Percentiles rank a stretch among this genome's conserved stretches.
Conservation (phyloP, 2,797 vertebrate genomes). For the Arremon brunneinucha region DNA sequence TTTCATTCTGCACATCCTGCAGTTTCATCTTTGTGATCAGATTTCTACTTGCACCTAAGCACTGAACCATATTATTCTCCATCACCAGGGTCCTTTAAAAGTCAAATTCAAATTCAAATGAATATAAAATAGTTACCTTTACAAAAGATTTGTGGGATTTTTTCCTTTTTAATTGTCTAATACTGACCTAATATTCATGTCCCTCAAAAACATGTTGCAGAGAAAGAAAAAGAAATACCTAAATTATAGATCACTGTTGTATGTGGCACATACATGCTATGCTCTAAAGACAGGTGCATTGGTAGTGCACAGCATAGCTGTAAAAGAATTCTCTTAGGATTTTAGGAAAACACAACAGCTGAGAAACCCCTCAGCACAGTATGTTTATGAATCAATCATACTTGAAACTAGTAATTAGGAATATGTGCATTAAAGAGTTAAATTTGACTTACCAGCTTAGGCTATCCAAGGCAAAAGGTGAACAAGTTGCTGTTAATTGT, state of each 20-base stretch:
- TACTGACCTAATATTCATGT: not conserved
- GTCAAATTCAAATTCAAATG: not conserved
- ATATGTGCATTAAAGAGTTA: constrained; percentile 31
- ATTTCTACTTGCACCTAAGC: not conserved
- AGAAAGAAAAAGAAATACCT: not conserved
- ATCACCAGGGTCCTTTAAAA: constrained; percentile 1
- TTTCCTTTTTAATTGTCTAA: not conserved
- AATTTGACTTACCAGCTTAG: constrained; percentile 84
- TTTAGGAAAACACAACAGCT: not conserved
- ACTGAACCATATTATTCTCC: not conserved
- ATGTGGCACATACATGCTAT: not conserved
- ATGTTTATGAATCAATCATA: not conserved
- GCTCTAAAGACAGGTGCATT: not conserved
- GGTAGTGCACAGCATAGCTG: not conserved
- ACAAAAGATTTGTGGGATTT: not conserved
- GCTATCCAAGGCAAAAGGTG: constrained; percentile 73
- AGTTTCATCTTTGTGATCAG: not conserved
- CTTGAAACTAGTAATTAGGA: not conserved
- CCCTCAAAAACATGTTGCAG: not conserved
- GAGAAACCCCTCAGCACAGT: not conserved
- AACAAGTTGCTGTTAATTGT: constrained; percentile 77
- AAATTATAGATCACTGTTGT: not conserved
- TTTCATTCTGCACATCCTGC: not conserved
- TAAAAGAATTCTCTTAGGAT: not conserved
- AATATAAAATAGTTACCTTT: not conserved